Evolutionary conservation across 1,140 invertebrate species (phyloP).

Genomic region (Monochamus saltuarius): DNA sequence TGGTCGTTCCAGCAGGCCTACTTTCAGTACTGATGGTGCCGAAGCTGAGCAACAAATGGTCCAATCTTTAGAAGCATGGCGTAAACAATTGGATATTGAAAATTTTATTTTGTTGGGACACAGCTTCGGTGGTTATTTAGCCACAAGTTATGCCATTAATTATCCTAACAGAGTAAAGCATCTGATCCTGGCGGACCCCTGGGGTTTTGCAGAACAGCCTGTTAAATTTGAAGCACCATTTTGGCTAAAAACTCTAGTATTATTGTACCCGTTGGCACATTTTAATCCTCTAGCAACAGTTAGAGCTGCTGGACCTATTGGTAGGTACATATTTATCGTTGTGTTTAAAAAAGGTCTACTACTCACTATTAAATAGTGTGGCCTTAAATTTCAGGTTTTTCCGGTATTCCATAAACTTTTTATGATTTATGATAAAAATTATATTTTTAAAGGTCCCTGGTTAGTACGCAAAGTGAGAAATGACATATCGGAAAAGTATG

Average conservation of each 20-base stretch:
- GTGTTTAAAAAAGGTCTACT: no score
- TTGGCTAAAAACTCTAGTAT: constrained; percentile 66
- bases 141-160: constrained; percentile 84
- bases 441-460: constrained; percentile 67
- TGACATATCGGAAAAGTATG: constrained; percentile 85
- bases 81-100: constrained; percentile 82
- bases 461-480: constrained; percentile 82
- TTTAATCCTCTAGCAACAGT: constrained; percentile 93
- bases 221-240: constrained; percentile 64
- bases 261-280: constrained; percentile 73
- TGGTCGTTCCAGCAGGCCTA: constrained; percentile 86
- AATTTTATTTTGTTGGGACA: constrained; percentile 93
- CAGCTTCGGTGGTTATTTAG: constrained; percentile 93
- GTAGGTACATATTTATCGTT: no score
- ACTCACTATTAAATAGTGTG: no score
- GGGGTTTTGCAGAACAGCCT: constrained; percentile 92
- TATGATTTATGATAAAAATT: no score
- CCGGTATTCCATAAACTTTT: no score
- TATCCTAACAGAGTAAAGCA: constrained; percentile 85
- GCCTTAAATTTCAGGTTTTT: no score
- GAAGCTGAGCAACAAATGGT: constrained; percentile 88
- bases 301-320: constrained; percentile 85
- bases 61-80: constrained; percentile 93
- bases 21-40: constrained; percentile 76
- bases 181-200: constrained; percentile 93